Evolutionary conservation across 2,113 vertebrate species (phyloP), one percentile per base, ranked within the genome.

Genomic region (Clarias batrachus): DNA sequence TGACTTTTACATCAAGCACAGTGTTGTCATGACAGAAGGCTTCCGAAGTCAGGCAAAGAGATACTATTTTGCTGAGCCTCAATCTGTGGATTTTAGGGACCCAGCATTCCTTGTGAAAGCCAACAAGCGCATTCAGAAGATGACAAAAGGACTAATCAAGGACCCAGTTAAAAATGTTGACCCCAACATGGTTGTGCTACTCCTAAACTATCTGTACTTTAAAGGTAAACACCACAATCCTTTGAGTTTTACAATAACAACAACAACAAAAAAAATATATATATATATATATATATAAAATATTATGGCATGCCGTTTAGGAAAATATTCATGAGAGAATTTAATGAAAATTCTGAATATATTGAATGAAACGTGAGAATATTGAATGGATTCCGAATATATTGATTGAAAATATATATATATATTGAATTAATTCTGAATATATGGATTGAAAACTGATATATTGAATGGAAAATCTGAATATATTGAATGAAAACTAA

Each of bases 181-280:
- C 85, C 96, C 98, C 12, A 91, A 94, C 3, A 97, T 96, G 23
- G 92, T 96, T 74, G 94, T 99, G 94, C 97, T 99, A 96, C 95
- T 99, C 71, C 96, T 99, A 17, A 99, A 99, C 90, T 98, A 97
- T 88, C 93, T 99, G 85, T 99, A 99, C 92, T 99, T 99, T 83
- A 99, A 99, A 98, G 98, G 98, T 98, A 95, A 95, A 87, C 2
- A 85, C 5, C 30, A 52, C 66, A 73, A 71, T 25, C 68, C 12
- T n/a, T 48, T 56, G 52, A 54, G 62, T 8, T 65, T 23, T 19
- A 37, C 30, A 33, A 27, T 87, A 12, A 78, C 17, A 33, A n/a
- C 9, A 62, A 62, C 10, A 81, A 37, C 37, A 79, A 6, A 78
- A 14, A 30, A 78, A 37, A 37, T 37, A 37, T 37, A 37, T 37